These are phyloP conservation scores for Nephila pilipes DNA, from an alignment of 1,140 invertebrate species.

Conservation along the genomic window DNA sequence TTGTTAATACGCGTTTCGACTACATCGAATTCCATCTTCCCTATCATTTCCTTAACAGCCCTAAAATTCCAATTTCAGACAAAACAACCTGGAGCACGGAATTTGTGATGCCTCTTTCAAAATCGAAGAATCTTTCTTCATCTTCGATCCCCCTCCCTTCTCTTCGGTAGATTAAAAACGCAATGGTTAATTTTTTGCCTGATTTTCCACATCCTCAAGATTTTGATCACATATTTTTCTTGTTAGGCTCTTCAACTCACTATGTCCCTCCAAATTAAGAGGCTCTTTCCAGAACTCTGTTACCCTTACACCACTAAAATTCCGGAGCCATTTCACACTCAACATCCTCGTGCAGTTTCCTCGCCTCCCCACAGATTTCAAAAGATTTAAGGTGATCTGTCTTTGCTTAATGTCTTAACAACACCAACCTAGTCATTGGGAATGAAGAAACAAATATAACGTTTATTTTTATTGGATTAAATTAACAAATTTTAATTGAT, in stretches of 20 bases:
- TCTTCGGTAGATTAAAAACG: background rate
- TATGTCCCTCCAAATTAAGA: constrained; percentile 55
- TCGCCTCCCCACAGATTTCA: no score
- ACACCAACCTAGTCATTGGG: no score
- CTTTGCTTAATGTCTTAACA: no score
- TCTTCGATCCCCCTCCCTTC: no score
- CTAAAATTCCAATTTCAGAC: background rate
- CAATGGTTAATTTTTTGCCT: constrained; percentile 22
- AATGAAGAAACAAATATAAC: no score
- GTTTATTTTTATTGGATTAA: no score
- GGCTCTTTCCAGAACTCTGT: background rate
- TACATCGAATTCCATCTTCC: constrained; percentile 47
- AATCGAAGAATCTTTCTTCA: constrained; percentile 36
- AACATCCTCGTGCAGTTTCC: no score
- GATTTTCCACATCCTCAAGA: constrained; percentile 57
- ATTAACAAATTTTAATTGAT: no score
- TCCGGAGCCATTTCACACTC: no score
- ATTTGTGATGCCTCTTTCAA: constrained; percentile 71
- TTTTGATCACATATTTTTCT: background rate
- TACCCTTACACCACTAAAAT: constrained; percentile 9
- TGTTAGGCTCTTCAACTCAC: constrained; percentile 24
- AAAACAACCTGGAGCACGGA: constrained; percentile 62
- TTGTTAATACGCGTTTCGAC: constrained; percentile 44
- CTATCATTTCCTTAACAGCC: constrained; percentile 29
- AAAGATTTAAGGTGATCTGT: no score